Percentiles rank a stretch among this genome's conserved stretches.
Conservation (phyloP, 2,888 invertebrate species). For the Standfussiana lucernea region DNA sequence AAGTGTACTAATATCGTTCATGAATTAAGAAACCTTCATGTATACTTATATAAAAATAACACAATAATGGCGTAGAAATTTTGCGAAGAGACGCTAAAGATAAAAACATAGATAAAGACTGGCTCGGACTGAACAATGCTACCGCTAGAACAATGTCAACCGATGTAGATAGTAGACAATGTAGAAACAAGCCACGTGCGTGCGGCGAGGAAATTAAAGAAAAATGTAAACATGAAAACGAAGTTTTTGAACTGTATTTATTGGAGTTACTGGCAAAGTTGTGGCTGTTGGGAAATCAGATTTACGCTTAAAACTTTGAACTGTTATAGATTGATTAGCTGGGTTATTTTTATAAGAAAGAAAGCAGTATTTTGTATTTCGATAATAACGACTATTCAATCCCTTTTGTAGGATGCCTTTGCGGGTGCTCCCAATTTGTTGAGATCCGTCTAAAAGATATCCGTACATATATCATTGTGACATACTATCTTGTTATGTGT, state of each 20-base stretch:
- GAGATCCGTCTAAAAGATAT: conserved; percentile 43
- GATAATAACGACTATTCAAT: conserved; percentile 23
- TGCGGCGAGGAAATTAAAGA: background rate
- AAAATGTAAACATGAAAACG: background rate
- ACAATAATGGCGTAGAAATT: conserved; percentile 10
- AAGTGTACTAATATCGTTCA: background rate
- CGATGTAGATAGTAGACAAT: conserved; percentile 38
- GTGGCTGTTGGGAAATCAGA: conserved; percentile 9
- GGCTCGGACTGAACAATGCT: conserved; percentile 37
- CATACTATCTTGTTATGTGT: conserved; percentile 51
- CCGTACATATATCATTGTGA: conserved; percentile 55
- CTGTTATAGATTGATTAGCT: background rate
- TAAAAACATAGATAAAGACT: conserved; percentile 35
- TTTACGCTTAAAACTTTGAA: background rate
- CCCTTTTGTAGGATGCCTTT: background rate
- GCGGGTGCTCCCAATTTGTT: conserved; percentile 42
- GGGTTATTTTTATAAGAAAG: background rate
- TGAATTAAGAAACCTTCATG: background rate
- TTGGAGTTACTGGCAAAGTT: background rate
- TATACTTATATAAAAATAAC: background rate
- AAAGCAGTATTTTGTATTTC: background rate
- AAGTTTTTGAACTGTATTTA: background rate
- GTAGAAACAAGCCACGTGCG: background rate
- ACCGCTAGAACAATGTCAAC: conserved; percentile 47
- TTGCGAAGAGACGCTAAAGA: conserved; percentile 30